These are phyloP conservation scores for Aromia moschata DNA, from an alignment of 2,888 invertebrate species.

Conservation along the genomic window DNA sequence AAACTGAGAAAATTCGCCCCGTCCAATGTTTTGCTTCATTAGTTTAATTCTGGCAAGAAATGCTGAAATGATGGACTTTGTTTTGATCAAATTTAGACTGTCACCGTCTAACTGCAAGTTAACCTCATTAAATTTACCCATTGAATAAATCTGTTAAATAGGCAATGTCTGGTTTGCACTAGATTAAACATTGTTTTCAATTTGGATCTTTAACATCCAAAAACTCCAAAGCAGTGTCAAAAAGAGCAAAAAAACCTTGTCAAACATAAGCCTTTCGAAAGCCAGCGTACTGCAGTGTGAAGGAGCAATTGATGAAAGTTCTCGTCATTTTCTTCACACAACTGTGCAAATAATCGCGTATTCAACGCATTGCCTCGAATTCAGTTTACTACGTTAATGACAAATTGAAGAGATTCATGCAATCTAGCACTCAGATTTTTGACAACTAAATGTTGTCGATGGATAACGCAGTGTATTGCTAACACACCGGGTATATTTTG, in stretches of 20 bases:
- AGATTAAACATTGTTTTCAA: conserved; percentile 32
- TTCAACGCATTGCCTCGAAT: no score
- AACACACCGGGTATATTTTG: no score
- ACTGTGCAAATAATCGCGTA: no score
- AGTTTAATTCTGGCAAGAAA: conserved; percentile 9
- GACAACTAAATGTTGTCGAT: no score
- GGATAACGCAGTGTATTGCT: no score
- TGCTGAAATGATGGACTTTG: not conserved
- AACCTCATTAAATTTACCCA: conserved; percentile 33
- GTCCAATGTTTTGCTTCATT: conserved; percentile 29
- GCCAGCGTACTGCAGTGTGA: no score
- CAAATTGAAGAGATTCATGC: no score
- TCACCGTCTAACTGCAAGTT: conserved; percentile 29
- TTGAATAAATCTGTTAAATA: conserved; percentile 39
- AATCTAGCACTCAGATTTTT: no score
- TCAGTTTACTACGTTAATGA: no score
- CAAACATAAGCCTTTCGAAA: no score
- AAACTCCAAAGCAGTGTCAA: conserved; percentile 26
- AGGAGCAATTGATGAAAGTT: no score
- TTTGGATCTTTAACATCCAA: conserved; percentile 33
- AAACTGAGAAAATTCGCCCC: conserved; percentile 14
- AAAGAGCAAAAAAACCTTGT: conserved; percentile 5
- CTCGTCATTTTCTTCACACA: no score
- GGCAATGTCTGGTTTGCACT: conserved; percentile 31
- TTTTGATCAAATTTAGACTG: not conserved